Evolutionary conservation across 37 sponge, comb jelly and placozoan species (phyloP).

Genomic region (Aphrocallistes beatrix): DNA sequence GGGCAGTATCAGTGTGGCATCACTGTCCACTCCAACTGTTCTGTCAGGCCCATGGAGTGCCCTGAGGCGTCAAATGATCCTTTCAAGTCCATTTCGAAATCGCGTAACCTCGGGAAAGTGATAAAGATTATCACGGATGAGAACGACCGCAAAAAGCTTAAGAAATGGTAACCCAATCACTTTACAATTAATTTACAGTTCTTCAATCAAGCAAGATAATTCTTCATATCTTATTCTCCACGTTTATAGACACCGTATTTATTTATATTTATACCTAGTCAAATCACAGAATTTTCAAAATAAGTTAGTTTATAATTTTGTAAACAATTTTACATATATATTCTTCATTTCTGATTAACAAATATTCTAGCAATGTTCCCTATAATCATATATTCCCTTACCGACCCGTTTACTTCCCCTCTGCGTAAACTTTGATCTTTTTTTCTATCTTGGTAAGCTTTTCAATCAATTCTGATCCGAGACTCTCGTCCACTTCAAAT

Average conservation of each 20-base stretch:
- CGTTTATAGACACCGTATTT: too few species aligned
- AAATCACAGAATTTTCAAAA: too few species aligned
- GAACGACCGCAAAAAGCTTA: background rate
- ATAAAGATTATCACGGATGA: constrained; percentile 10
- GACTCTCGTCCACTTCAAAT: background rate
- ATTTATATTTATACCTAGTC: too few species aligned
- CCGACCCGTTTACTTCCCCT: background rate
- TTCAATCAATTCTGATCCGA: background rate
- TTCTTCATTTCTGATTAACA: background rate
- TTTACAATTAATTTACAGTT: background rate
- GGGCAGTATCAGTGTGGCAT: constrained; percentile 11
- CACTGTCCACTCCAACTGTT: background rate
- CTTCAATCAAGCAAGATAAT: too few species aligned
- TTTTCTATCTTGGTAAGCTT: background rate
- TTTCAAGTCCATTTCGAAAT: constrained; percentile 15
- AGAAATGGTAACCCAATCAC: constrained; percentile 14
- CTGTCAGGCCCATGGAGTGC: constrained; percentile 14
- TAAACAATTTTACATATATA: background rate
- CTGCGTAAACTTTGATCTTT: background rate
- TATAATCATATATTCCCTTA: background rate
- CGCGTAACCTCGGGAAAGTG: background rate
- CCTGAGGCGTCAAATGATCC: background rate
- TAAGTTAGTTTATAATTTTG: background rate
- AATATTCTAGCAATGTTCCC: background rate
- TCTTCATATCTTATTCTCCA: too few species aligned